Conservation (phyloP, 2,888 invertebrate species). For the Amblyteles armatorius region DNA sequence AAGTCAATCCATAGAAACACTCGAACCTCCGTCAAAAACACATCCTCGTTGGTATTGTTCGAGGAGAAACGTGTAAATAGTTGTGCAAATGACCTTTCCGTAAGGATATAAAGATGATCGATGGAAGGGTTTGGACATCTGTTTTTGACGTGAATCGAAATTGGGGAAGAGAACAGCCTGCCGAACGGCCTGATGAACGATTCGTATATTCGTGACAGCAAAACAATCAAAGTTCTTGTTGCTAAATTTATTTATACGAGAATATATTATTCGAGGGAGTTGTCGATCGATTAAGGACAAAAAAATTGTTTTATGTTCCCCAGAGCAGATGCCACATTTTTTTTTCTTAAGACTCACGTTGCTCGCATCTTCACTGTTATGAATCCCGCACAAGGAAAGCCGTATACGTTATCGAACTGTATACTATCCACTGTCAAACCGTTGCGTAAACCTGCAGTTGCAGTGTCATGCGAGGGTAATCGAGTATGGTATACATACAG, state of each 20-base stretch:
- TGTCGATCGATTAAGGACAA: background rate
- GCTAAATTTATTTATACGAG: background rate
- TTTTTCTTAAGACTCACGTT: background rate
- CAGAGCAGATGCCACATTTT: background rate
- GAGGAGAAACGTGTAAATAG: background rate
- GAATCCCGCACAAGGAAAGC: background rate
- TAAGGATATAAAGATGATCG: background rate
- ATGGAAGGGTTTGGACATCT: background rate
- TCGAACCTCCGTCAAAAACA: background rate
- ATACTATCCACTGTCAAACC: constrained; percentile 6
- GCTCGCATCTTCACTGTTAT: background rate
- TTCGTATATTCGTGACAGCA: background rate
- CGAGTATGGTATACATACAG: constrained; percentile 46
- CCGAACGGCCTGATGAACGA: background rate
- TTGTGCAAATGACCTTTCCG: background rate
- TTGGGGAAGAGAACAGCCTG: background rate
- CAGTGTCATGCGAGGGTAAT: constrained; percentile 67
- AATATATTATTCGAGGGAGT: background rate
- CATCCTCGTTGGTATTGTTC: background rate
- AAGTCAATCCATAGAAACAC: background rate
- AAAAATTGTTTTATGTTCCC: background rate
- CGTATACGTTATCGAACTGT: background rate
- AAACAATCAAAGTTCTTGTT: background rate
- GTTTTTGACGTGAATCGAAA: background rate
- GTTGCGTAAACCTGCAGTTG: constrained; percentile 68